Evolutionary conservation across 1,140 invertebrate genomes (phyloP).

Genomic region (Hycleus cichorii): DNA sequence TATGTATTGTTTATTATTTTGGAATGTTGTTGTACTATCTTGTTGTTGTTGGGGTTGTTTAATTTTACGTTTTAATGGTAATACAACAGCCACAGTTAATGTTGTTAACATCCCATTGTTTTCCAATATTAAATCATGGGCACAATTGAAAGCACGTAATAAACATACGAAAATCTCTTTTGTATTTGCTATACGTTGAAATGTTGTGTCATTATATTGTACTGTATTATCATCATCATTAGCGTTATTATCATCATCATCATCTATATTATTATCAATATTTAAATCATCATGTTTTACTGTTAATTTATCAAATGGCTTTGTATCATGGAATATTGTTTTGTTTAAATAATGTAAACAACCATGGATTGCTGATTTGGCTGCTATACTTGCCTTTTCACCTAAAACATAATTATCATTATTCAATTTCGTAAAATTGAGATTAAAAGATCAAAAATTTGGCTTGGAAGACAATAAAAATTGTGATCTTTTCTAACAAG

Average conservation of each 20-base stretch:
- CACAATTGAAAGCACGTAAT: conserved; percentile 77
- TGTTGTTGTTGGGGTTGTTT: conserved; percentile 2
- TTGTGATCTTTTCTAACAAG: too few species aligned
- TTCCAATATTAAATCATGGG: conserved; percentile 79
- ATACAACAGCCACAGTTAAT: conserved; percentile 69
- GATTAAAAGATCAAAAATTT: too few species aligned
- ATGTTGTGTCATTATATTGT: too few species aligned
- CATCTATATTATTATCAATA: too few species aligned
- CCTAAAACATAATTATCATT: conserved; percentile 38
- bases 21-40: neutral
- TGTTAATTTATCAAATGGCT: conserved; percentile 35
- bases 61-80: conserved; percentile 47
- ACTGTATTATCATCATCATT: too few species aligned
- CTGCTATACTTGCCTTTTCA: conserved; percentile 79
- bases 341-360: conserved; percentile 79
- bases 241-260: too few species aligned
- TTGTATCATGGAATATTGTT: conserved; percentile 54
- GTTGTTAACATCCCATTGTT: conserved; percentile 83
- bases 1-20: conserved; percentile 52
- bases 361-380: conserved; percentile 79
- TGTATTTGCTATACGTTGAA: conserved; percentile 23
- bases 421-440: too few species aligned
- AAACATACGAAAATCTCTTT: conserved; percentile 64
- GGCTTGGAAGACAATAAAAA: too few species aligned
- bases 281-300: conserved; percentile 15